phyloP scores from a whole-genome alignment of 2,113 vertebrate genomes.

The Xerus inauris region DNA sequence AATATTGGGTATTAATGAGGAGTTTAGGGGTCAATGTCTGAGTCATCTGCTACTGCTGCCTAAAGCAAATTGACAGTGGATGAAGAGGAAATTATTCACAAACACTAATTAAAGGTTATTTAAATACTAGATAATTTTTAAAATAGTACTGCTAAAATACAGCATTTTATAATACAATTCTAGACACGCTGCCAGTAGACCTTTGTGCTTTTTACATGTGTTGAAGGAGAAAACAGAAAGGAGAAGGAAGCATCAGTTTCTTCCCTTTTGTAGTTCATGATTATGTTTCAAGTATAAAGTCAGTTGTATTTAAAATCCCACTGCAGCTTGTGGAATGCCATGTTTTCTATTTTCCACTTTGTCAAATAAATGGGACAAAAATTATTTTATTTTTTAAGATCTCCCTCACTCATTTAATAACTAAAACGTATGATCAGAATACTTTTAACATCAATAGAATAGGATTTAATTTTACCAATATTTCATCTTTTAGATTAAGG shows the following conservation, averaged over 20 bases:
- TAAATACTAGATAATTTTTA: constrained; percentile 18
- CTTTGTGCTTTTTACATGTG: not conserved
- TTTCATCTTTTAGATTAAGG: not conserved
- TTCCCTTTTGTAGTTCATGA: accelerated
- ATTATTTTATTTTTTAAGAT: constrained; percentile 47
- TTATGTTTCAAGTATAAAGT: not conserved
- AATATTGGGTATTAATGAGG: not conserved
- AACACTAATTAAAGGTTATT: constrained; percentile 36
- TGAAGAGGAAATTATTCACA: not conserved
- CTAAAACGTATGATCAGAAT: not conserved
- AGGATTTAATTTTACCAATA: constrained; percentile 50
- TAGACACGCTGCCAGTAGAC: not conserved
- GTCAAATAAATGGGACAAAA: not conserved
- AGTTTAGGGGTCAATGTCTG: not conserved
- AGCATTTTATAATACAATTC: not conserved
- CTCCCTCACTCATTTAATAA: not conserved
- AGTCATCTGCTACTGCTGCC: not conserved
- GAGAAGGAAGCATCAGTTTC: accelerated
- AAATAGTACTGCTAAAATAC: not conserved
- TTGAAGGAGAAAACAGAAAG: not conserved
- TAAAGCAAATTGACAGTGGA: not conserved
- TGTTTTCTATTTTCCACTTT: not conserved
- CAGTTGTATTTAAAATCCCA: not conserved
- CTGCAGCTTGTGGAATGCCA: not conserved
- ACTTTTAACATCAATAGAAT: not conserved